Conservation (phyloP, 2,888 invertebrate genomes). For the Sesia apiformis region DNA sequence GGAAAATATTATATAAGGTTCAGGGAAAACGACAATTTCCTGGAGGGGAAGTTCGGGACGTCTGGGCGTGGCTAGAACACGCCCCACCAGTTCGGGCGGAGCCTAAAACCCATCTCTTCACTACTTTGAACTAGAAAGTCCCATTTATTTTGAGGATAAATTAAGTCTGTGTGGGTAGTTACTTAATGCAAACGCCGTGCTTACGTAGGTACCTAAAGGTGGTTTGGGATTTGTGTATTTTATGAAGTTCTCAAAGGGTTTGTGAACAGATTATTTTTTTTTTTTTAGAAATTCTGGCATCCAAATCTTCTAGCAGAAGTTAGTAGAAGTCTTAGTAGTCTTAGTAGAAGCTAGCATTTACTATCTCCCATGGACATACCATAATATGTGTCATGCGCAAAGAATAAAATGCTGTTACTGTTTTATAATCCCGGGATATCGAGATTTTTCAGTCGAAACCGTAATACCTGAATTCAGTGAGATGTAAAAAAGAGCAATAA, state of each 20-base stretch:
- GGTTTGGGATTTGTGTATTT: neutral
- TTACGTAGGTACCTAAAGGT: neutral
- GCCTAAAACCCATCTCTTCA: neutral
- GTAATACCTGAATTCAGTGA: too few relatives aligned
- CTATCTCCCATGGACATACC: too few relatives aligned
- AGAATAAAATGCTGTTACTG: too few relatives aligned
- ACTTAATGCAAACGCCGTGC: neutral
- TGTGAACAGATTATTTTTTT: neutral
- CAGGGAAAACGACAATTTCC: conserved; percentile 18
- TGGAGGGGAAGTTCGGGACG: conserved; percentile 2
- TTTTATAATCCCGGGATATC: too few relatives aligned
- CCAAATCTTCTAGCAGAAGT: too few relatives aligned
- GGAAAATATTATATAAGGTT: conserved; percentile 39
- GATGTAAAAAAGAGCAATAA: too few relatives aligned
- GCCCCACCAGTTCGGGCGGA: conserved; percentile 13
- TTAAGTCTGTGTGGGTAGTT: neutral
- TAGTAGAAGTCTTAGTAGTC: too few relatives aligned
- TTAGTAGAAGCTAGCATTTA: too few relatives aligned
- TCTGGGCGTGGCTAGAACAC: conserved; percentile 6
- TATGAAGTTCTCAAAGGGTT: neutral
- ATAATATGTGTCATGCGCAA: too few relatives aligned
- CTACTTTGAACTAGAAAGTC: neutral
- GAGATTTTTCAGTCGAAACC: too few relatives aligned
- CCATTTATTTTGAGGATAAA: neutral
- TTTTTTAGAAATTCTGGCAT: too few relatives aligned